Evolutionary conservation across 2,113 vertebrate genomes (phyloP).

Genomic region (Steatornis caripensis): DNA sequence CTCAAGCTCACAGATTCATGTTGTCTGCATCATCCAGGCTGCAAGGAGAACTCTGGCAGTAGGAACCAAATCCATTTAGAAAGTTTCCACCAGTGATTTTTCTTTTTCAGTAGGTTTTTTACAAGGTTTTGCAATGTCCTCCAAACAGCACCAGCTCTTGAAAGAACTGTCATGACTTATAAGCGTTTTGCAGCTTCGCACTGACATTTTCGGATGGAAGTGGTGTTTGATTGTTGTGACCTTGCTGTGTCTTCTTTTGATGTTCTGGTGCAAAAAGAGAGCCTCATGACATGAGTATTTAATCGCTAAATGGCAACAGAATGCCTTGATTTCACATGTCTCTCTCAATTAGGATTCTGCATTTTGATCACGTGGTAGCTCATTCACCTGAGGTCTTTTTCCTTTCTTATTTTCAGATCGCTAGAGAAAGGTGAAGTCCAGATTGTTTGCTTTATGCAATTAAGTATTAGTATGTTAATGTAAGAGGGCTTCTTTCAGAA

Average conservation of each 20-base stretch:
- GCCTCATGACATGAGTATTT: not conserved
- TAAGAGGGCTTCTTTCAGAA: not conserved
- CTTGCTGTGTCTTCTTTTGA: slow-evolving; percentile 18
- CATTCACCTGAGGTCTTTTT: not conserved
- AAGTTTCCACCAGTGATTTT: not conserved
- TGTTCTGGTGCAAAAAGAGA: slow-evolving; percentile 7
- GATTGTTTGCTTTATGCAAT: not conserved
- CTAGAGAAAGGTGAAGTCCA: not conserved
- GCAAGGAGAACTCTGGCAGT: not conserved
- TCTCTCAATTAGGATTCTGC: not conserved
- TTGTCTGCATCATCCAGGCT: not conserved
- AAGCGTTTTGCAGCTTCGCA: not conserved
- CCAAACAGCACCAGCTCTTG: not conserved
- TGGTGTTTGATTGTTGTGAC: slow-evolving; percentile 44
- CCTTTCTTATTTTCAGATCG: not conserved
- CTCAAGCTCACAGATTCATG: not conserved
- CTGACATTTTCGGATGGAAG: slow-evolving; percentile 18
- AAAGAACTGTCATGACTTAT: slow-evolving; percentile 20
- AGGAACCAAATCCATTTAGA: not conserved
- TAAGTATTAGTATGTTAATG: not conserved
- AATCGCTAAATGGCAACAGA: not conserved
- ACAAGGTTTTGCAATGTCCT: not conserved
- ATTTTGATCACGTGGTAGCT: not conserved
- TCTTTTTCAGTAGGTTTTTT: not conserved
- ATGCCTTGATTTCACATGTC: slow-evolving; percentile 1